phyloP scores from a whole-genome alignment of 2,797 vertebrate genomes.

The Phalanger gymnotis region DNA sequence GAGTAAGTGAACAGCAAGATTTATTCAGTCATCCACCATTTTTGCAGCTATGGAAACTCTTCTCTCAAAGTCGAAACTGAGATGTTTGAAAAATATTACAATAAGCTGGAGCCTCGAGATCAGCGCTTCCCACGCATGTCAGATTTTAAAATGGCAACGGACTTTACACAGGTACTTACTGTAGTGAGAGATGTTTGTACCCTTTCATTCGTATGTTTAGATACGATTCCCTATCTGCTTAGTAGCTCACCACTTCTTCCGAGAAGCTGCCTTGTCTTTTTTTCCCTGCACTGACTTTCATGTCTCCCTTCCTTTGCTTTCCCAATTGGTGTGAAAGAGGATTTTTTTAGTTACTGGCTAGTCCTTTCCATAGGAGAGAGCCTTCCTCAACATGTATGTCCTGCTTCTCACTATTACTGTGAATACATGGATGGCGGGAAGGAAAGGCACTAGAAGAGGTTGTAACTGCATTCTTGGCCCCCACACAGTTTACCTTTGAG shows the following conservation, averaged over 20 bases:
- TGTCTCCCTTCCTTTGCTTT: not conserved
- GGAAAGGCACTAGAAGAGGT: not conserved
- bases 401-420: not conserved
- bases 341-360: conserved; percentile 13
- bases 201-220: not conserved
- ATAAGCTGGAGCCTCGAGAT: conserved; percentile 79
- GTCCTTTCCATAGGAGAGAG: not conserved
- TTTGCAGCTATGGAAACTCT: conserved; percentile 81
- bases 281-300: not conserved
- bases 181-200: not conserved
- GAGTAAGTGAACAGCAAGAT: not conserved
- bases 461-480: not conserved
- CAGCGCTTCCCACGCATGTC: not conserved
- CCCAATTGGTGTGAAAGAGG: not conserved
- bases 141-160: conserved; percentile 60
- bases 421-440: not conserved
- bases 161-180: conserved; percentile 61
- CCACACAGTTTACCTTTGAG: not conserved
- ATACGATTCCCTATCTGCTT: not conserved
- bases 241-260: not conserved
- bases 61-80: conserved; percentile 83
- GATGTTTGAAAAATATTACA: conserved; percentile 85
- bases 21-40: conserved; percentile 33
- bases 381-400: not conserved
- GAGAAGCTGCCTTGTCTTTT: not conserved